Percentiles rank a stretch among this genome's conserved stretches.
Evolutionary conservation across 2,888 invertebrate genomes (phyloP).

Genomic region (Hedychridium roseum): DNA sequence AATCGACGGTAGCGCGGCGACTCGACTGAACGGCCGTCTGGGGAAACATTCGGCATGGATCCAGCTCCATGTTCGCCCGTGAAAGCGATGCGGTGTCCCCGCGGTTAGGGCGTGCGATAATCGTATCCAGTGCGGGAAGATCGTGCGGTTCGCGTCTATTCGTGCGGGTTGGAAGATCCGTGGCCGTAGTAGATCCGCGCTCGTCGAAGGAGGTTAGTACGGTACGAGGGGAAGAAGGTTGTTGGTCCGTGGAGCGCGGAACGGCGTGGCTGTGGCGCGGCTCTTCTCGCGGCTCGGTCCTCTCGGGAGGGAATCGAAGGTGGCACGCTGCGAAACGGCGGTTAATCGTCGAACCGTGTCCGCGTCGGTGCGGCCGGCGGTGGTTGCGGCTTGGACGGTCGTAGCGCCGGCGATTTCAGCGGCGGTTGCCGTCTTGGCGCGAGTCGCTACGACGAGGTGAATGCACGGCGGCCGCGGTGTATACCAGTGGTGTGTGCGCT

Average conservation of each 20-base stretch:
- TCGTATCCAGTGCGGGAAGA: constrained; percentile 41
- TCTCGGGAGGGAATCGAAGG: constrained; percentile 15
- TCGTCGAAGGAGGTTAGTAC: constrained; percentile 16
- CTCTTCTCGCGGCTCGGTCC: constrained; percentile 7
- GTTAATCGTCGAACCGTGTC: constrained; percentile 37
- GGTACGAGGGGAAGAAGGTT: too few species aligned
- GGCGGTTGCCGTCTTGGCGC: constrained; percentile 32
- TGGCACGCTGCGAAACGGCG: constrained; percentile 38
- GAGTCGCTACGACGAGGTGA: constrained; percentile 51
- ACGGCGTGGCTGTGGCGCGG: constrained; percentile 29
- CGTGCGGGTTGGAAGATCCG: constrained; percentile 2
- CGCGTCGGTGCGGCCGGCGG: constrained; percentile 6
- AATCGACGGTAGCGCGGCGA: constrained; percentile 31
- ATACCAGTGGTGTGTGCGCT: constrained; percentile 44
- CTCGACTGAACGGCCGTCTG: constrained; percentile 38
- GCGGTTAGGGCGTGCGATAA: constrained; percentile 61
- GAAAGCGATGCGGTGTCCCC: constrained; percentile 61
- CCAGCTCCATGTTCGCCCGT: constrained; percentile 59
- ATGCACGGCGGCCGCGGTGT: constrained; percentile 54
- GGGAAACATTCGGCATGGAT: constrained; percentile 51
- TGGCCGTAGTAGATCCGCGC: constrained; percentile 8
- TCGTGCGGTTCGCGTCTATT: constrained; percentile 22
- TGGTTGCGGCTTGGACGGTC: background rate
- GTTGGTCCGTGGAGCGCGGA: constrained; percentile 22
- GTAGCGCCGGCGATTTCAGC: constrained; percentile 24